Base-by-base conservation (phyloP, 2,797 vertebrate species). In the Podarcis lilfordi region DNA sequence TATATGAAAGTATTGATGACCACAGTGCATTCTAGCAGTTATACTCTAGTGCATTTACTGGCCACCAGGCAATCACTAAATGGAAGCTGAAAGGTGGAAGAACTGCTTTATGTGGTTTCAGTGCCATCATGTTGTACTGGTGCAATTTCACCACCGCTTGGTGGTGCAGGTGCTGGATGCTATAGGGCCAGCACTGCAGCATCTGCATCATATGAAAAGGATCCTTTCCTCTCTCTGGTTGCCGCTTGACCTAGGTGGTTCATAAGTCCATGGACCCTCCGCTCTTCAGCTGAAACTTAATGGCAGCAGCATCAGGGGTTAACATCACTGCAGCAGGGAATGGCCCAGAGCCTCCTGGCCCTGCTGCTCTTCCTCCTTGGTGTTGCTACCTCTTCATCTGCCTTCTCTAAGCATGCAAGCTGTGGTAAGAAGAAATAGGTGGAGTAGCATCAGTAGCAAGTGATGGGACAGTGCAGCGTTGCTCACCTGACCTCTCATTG, bases 1-100 rank as follows among this genome's bases (percentile, higher is more conserved):
- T 89, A 87, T 93, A 92, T 90, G 91, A 92, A 95, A 95, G 85
- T 91, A 89, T 94, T 92, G 90, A 45, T 77, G 37, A n/a, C 32
- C 25, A 68, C 9, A 10, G 27, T 25, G 68, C 68, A 25, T 29
- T 71, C n/a, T 2, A 55, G 27, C 15, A 59, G 35, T 61, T 21
- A 72, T 80, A 40, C 5, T 23, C 11, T 40, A 37, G 9, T 72
- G 32, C 32, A 66, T 59, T 69, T 25, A 78, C 6, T 50, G 37
- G 37, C 40, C 11, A 23, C 43, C 66, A 37, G 21, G 61, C 21
- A 27, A 32, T 27, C 21, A 45, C 10, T 11, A 78, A 68, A 19
- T 35, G 66, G 9, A 55, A 71, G 37, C 32, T 5, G 23, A 69
- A 15, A 69, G 23, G 8, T 9, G 43, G n/a, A 74, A 59, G 9